These are phyloP conservation scores for Vanessa atalanta DNA, from an alignment of 1,140 invertebrate species.

Conservation along the genomic window DNA sequence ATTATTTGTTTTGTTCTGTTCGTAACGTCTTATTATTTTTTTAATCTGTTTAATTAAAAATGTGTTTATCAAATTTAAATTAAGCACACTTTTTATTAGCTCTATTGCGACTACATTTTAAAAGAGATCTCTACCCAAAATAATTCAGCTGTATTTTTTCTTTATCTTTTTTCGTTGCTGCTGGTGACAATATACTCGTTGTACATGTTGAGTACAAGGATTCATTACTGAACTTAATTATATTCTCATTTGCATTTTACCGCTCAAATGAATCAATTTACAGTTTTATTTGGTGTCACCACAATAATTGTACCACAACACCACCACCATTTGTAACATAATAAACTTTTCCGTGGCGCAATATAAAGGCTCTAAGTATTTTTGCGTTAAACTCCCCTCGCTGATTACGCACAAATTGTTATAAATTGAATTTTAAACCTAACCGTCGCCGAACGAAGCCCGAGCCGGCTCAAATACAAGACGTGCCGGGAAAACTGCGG, in stretches of 20 bases:
- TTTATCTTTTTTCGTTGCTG: no score
- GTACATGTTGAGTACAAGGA: no score
- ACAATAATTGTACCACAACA: slow-evolving; percentile 14
- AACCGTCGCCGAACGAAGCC: slow-evolving; percentile 52
- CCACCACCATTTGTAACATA: slow-evolving; percentile 51
- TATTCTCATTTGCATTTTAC: no score
- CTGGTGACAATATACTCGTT: no score
- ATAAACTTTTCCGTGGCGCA: slow-evolving; percentile 25
- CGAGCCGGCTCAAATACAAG: slow-evolving; percentile 47
- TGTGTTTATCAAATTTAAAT: no score
- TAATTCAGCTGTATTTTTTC: no score
- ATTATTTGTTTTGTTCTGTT: not conserved
- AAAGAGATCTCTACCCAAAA: no score
- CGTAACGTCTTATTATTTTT: not conserved
- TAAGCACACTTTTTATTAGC: no score
- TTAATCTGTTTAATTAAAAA: not conserved
- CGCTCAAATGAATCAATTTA: not conserved
- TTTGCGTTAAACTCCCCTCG: slow-evolving; percentile 49
- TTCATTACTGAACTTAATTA: no score
- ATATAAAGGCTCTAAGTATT: slow-evolving; percentile 40
- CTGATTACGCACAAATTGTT: slow-evolving; percentile 79
- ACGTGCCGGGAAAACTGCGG: slow-evolving; percentile 36
- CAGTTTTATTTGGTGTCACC: not conserved
- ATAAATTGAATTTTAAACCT: slow-evolving; percentile 80
- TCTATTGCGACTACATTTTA: no score